phyloP scores from a whole-genome alignment of 2,888 invertebrate genomes.

The Tuberolachnus salignus region DNA sequence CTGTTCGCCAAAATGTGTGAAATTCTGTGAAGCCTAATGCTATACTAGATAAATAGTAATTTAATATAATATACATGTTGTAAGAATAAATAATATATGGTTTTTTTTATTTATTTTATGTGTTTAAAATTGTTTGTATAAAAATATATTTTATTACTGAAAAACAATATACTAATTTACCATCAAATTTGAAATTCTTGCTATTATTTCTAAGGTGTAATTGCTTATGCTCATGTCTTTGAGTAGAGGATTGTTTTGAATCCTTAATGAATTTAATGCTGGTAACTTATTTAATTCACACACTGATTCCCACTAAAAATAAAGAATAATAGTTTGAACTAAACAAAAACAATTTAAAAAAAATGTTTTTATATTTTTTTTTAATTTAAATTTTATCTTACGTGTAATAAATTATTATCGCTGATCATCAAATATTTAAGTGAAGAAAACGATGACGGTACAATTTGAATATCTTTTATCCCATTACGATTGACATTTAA shows the following conservation, averaged over 20 bases:
- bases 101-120: too few species aligned
- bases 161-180: constrained; percentile 8
- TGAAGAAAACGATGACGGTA: constrained; percentile 23
- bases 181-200: constrained; percentile 41
- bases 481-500: constrained; percentile 47
- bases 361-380: not conserved
- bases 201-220: constrained; percentile 48
- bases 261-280: constrained; percentile 31
- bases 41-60: too few species aligned
- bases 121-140: too few species aligned
- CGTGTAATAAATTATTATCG: constrained; percentile 30
- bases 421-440: constrained; percentile 51
- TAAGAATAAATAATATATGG: too few species aligned
- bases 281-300: constrained; percentile 42
- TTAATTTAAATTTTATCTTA: not conserved
- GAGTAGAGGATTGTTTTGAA: constrained; percentile 51
- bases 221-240: constrained; percentile 36
- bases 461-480: constrained; percentile 32
- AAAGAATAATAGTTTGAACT: not conserved
- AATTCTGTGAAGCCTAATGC: too few species aligned
- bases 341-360: too few species aligned
- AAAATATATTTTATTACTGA: not conserved
- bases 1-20: too few species aligned
- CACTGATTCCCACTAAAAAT: constrained; percentile 32
- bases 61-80: too few species aligned